These are phyloP conservation scores for Pocillopora damicornis DNA, from an alignment of 64 coral and sea anemone species.

Conservation along the genomic window DNA sequence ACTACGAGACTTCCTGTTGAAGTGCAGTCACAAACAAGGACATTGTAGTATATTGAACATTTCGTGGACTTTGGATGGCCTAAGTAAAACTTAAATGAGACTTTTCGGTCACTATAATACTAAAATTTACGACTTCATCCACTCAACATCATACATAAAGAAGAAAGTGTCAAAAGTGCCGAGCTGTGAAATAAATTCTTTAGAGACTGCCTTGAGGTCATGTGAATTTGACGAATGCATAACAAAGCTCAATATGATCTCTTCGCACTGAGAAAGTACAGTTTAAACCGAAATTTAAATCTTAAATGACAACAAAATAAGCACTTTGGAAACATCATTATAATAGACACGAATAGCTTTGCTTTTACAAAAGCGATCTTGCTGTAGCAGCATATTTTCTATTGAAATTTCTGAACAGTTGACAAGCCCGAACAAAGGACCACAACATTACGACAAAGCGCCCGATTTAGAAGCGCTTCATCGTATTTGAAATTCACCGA, in stretches of 20 bases:
- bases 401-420: conserved; percentile 39
- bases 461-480: conserved; percentile 5
- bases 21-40: not conserved
- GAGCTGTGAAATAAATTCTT: conserved; percentile 3
- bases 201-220: conserved; percentile 17
- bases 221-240: conserved; percentile 36
- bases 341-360: not conserved
- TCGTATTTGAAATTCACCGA: not conserved
- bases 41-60: conserved; percentile 31
- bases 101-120: not conserved
- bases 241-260: conserved; percentile 49
- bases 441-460: conserved; percentile 33
- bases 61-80: not conserved
- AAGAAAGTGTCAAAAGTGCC: not conserved
- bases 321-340: not conserved
- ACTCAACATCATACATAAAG: not conserved
- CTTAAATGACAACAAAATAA: conserved; percentile 1
- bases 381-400: conserved; percentile 6
- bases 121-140: not conserved
- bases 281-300: conserved; percentile 37
- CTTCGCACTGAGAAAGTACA: conserved; percentile 3
- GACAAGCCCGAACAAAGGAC: conserved; percentile 42
- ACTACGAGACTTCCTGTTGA: conserved; percentile 33
- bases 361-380: not conserved
- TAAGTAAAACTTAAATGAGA: not conserved